Evolutionary conservation across 1,140 invertebrate genomes (phyloP), one percentile per base, ranked within the genome.

Genomic region (Cardiocondyla obscurior): DNA sequence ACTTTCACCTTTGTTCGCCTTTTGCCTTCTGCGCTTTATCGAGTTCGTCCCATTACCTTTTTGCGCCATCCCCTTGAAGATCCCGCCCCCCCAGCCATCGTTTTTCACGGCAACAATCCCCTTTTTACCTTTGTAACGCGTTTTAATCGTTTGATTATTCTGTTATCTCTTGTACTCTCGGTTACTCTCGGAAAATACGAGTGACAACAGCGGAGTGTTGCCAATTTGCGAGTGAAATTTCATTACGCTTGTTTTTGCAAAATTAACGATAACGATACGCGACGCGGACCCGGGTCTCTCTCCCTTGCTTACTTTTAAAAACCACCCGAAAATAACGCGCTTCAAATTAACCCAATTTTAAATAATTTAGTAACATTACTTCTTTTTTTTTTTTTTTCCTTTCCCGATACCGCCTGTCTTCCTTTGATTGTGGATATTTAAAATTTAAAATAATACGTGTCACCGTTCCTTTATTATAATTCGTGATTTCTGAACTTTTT

Each of bases 21-120:
- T 44, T 25, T 14, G 10, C 5, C 10, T 25, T 4, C 10, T 1
- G 3, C 33, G 3, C 3, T 22, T 28, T 44, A 10, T 65, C 28
- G 4, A 28, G 5, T 25, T 2, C 16, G 60, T 28, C 10, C 10
- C 16, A 42, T 1, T 0, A 6, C 33, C 12, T 49, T 30, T 12
- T 30, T 64, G 0, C n/a, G 95, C 95, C n/a, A 96, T 10, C 36
- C 25, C 30, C 28, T 44, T 7, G 19, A 22, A 22, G 16, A 33
- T 16, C 25, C 44, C 53, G 8, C 16, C 7, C 49, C 30, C 57
- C 30, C 36, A 33, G 14, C 22, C 55, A n/a, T 46, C 42, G 16
- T 19, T 60, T 25, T 12, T 42, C 39, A 19, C 30, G 10, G 0
- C n/a, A 62, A 49, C 2, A 4, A 12, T 33, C 28, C 49, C 6